Evolutionary conservation across 2,888 invertebrate species (phyloP).

Genomic region (Hofmannophila pseudospretella): DNA sequence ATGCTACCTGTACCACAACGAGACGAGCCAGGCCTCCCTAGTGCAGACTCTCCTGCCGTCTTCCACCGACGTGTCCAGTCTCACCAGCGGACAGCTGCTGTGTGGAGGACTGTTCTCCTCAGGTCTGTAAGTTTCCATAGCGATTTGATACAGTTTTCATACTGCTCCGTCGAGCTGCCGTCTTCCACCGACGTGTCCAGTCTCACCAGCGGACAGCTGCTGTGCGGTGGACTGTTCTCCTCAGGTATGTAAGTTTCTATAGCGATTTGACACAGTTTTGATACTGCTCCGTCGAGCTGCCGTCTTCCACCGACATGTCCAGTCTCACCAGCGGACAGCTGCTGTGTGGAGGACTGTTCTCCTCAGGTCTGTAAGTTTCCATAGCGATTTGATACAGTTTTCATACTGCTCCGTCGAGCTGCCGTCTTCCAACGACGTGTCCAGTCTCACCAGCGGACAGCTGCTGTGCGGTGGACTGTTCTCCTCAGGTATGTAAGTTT

Average conservation of each 20-base stretch:
- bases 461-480: slow-evolving; percentile 93
- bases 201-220: slow-evolving; percentile 89
- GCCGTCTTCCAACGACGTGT: slow-evolving; percentile 89
- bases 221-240: slow-evolving; percentile 93
- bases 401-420: too few relatives aligned
- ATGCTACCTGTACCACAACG: slow-evolving; percentile 96
- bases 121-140: too few relatives aligned
- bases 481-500: slow-evolving; percentile 62
- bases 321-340: slow-evolving; percentile 90
- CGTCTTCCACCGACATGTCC: slow-evolving; percentile 87
- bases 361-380: slow-evolving; percentile 47
- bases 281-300: too few relatives aligned
- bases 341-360: slow-evolving; percentile 92
- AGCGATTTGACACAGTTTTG: too few relatives aligned
- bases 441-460: slow-evolving; percentile 88
- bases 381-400: too few relatives aligned
- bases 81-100: slow-evolving; percentile 91
- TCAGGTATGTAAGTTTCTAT: slow-evolving; percentile 29
- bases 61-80: slow-evolving; percentile 83
- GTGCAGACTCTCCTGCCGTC: slow-evolving; percentile 96
- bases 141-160: too few relatives aligned
- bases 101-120: slow-evolving; percentile 92
- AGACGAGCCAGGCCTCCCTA: slow-evolving; percentile 90
- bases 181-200: slow-evolving; percentile 86
- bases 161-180: too few relatives aligned